phyloP scores from a whole-genome alignment of 2,888 invertebrate species.

The Stramonita haemastoma region DNA sequence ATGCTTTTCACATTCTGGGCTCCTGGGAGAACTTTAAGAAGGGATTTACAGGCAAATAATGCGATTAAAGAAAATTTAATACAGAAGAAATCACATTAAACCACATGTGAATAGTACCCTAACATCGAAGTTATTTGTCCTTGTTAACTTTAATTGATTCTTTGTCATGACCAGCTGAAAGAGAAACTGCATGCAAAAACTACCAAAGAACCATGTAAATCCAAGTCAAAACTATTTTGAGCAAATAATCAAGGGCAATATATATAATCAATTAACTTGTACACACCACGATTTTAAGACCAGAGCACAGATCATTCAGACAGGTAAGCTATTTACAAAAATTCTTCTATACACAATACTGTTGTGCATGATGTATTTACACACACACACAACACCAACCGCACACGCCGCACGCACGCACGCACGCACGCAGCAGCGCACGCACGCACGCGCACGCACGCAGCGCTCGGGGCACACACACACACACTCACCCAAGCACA shows the following conservation, averaged over 20 bases:
- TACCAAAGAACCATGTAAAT: not conserved
- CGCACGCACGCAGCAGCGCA: not conserved
- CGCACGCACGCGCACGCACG: not conserved
- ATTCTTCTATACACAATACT: not conserved
- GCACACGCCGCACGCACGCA: not conserved
- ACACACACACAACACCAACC: not conserved
- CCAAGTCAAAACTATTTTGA: not conserved
- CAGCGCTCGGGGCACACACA: too few species aligned
- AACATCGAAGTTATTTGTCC: too few species aligned
- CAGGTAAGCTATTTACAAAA: not conserved
- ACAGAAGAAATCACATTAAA: too few species aligned
- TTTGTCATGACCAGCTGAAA: too few species aligned
- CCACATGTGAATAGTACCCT: too few species aligned
- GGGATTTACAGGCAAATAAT: too few species aligned
- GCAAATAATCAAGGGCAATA: not conserved
- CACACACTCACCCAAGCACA: not conserved
- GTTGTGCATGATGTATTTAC: not conserved
- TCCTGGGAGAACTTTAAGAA: too few species aligned
- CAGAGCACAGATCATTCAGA: not conserved
- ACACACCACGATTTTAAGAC: not conserved
- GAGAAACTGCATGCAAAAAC: too few species aligned
- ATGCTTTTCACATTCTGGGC: too few species aligned
- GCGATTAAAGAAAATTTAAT: too few species aligned
- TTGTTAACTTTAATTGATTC: too few species aligned
- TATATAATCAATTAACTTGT: not conserved